Evolutionary conservation across 2,888 invertebrate genomes (phyloP), one percentile per base, ranked within the genome.

Genomic region (Caenorhabditis doughertyi): DNA sequence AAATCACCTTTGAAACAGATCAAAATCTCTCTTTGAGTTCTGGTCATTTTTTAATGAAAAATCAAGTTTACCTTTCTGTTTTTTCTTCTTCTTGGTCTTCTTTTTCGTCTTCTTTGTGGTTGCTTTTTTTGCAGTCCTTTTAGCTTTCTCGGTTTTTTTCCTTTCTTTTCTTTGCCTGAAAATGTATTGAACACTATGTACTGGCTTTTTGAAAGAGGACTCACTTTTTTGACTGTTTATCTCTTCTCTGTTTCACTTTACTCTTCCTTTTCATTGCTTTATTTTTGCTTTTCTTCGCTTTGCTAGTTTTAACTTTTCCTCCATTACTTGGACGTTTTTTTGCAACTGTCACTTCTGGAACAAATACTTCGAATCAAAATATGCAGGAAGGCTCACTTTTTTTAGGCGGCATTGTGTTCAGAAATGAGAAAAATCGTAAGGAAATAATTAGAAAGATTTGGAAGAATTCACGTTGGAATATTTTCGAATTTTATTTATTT

Each of bases 151-250:
- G 8, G 77, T 13, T 23, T 64, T 64, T 35, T 79, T 70, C 5
- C 77, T 51, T 11, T 65, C 79, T 51, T 71, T 79, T 65, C 72
- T 47, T 58, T 64, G 21, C 47, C 79, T 79, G 65, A 18, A 42
- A 29, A 35, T 13, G 27, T 56, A 18, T 18, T 2, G 5, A 56
- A 21, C 21, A 49, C 18, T 18, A 7, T 58, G 3, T 1, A 1
- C 4, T 39, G 39, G 16, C 13, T 51, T 58, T 47, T 32, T 11
- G n/a, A 16, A 8, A 51, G 21, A 51, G 8, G 13, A 35, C 76
- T 29, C 27, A 77, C 79, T 64, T 79, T 21, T 79, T 16, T 18
- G 35, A 27, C 2, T 25, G 62, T 35, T 79, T 79, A 35, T 53
- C 56, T 11, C 35, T 27, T 35, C 79, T 29, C 35, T 79, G 70